Evolutionary conservation across 2,797 vertebrate genomes (phyloP), one percentile per base, ranked within the genome.

Genomic region (Bucorvus abyssinicus): DNA sequence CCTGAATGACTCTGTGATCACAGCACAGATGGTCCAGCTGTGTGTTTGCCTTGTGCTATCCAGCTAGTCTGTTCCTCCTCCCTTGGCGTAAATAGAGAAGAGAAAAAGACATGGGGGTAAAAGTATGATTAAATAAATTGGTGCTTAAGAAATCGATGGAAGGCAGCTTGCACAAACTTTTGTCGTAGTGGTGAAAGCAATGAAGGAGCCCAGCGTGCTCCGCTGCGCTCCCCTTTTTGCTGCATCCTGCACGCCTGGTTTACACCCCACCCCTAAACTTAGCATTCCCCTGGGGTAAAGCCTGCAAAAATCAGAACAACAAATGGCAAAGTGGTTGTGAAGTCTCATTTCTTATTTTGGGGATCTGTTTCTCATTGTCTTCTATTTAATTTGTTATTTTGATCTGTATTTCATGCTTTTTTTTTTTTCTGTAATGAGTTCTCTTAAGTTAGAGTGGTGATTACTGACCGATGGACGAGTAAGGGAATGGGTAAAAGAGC

Each of bases 181-280:
- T 19, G 21, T 26, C 0, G 0, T 18, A 22, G 17, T 65, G 42
- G 36, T 60, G 70, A 12, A 81, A 26, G 64, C 3, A 23, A 27
- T 14, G 73, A 38, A 44, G 42, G 36, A 74, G 16, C 23, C 20
- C 42, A 5, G 55, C 0, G 2, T 52, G 52, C 38, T 21, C 42
- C 2, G 3, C 20, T 45, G 32, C 1, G 3, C 14, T 44, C 47
- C 8, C 12, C 17, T 55, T 30, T 30, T 30, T 8, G 0, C 49
- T 24, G 10, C 18, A 30, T n/a, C 45, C 49, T 14, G 20, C 50
- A 2, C 2, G 0, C 50, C 55, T 38, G 27, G 9, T 24, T 84
- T 50, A 40, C 11, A 13, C 29, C 30, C 8, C 2, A 0, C 1
- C 5, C 60, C n/a, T 16, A 12, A 83, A 56, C 3, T 27, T 63